Base-by-base conservation (phyloP, 2,113 vertebrate species). In the Halcyon senegalensis region DNA sequence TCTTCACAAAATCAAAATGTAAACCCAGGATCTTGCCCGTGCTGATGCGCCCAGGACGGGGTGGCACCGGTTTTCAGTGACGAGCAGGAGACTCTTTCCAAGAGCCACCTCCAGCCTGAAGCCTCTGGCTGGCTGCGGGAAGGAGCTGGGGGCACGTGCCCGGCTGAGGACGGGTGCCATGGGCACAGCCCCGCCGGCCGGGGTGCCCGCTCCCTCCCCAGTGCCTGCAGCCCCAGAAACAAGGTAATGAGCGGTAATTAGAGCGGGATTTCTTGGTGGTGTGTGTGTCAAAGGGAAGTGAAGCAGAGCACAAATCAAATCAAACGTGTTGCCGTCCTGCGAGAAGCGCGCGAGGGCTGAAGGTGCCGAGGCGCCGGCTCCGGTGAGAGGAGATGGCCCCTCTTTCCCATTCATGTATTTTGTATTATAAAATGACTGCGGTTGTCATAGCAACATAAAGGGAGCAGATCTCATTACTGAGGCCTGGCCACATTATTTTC, bases 381-480 rank as follows among this genome's bases (percentile, higher is more conserved):
- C 66, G 64, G 93, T 39, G 69, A 14, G 94, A 89, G 41, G 96
- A 93, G 97, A 97, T 97, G 89, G 96, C 87, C 93, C 93, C 96
- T 96, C 81, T 96, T 96, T 92, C 96, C 97, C 98, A 98, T 98
- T 98, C 98, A 98, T 98, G 98, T 98, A 98, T 98, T 98, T 98
- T 98, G 98, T 98, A 98, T 98, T 97, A 98, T 97, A 98, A 98
- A 98, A 98, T 97, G 98, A 98, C 97, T 97, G 97, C 13, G 17
- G 98, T 98, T 97, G 93, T 97, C 98, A 98, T 98, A 97, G 98
- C 97, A 98, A 98, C 98, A 97, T 98, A 96, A 98, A 98, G 98
- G 98, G 98, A 98, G 98, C 98, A 97, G 98, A 98, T 98, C 98
- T 99, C 98, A 98, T 99, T 98, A 98, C 98, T 91, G 97, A 97